Evolutionary conservation across 2,113 vertebrate species (phyloP), one percentile per base, ranked within the genome.

Genomic region (Platysternon megacephalum): DNA sequence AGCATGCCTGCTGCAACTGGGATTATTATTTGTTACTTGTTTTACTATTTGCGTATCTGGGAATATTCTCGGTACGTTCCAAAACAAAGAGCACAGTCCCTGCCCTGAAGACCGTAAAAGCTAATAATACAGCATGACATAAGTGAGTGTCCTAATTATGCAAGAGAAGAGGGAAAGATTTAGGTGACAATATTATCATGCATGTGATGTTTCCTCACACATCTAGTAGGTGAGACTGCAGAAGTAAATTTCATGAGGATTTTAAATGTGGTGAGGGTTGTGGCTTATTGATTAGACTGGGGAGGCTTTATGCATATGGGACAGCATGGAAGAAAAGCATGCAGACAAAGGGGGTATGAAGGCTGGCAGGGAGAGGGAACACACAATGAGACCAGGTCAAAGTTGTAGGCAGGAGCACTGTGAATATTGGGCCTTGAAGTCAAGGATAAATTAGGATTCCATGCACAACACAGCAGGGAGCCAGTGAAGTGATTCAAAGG

Each of bases 81-180:
- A n/a, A 52, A 90, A 53, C 0, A 42, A 82, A 72, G 82, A 83
- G 29, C 56, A 2, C 2, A 0, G 9, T n/a, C 8, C 0, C 1
- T 24, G 1, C 44, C 29, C 35, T 56, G 5, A 8, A 80, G 39
- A 12, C n/a, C 4, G 0, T 13, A 0, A 6, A 1, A 53, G 2
- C 80, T 5, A 16, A 13, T 42, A 32, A 4, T 48, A 79, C 24
- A 7, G 39, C 10, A 46, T 19, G 22, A 2, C 1, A 14, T 35
- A 26, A 26, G 22, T 48, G n/a, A 17, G n/a, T 55, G 21, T 80
- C 2, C 65, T 81, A 19, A 68, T 7, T 8, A 19, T 74, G 78
- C 44, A 29, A 22, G 42, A 1, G 19, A 51, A 8, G 4, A 74
- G 82, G 52, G 86, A 55, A 89, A 76, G 78, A 88, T 61, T 68